phyloP scores from a whole-genome alignment of 2,797 vertebrate genomes.

The Microctenopoma lineatum region DNA sequence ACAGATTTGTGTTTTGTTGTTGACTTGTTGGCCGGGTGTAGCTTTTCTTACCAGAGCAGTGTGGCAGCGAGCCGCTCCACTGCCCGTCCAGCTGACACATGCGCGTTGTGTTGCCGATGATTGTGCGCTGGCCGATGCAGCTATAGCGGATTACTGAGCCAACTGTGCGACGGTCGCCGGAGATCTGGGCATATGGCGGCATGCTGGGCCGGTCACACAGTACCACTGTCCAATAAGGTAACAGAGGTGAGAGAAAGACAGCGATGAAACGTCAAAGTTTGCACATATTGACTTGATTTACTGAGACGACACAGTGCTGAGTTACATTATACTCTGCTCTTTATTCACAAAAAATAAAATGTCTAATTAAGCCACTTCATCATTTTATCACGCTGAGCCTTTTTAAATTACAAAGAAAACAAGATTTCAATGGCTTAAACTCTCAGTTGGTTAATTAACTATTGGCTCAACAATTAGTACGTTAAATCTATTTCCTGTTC shows the following conservation, averaged over 20 bases:
- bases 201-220: conserved; percentile 93
- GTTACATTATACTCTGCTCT: background rate
- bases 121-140: conserved; percentile 87
- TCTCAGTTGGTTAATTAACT: background rate
- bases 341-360: background rate
- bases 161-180: conserved; percentile 89
- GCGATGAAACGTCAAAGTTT: background rate
- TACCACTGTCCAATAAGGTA: conserved; percentile 85
- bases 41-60: conserved; percentile 91
- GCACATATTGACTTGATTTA: background rate
- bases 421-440: background rate
- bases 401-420: too few relatives aligned
- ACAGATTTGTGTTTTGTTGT: background rate
- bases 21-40: conserved; percentile 28
- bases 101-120: conserved; percentile 94
- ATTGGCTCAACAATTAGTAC: background rate
- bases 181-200: conserved; percentile 92
- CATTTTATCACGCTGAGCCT: background rate
- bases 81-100: conserved; percentile 95
- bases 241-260: conserved; percentile 24
- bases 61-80: conserved; percentile 95
- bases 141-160: conserved; percentile 94
- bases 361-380: background rate
- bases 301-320: background rate
- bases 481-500: too few relatives aligned